phyloP scores from a whole-genome alignment of 2,797 vertebrate species.

The Furcifer pardalis region DNA sequence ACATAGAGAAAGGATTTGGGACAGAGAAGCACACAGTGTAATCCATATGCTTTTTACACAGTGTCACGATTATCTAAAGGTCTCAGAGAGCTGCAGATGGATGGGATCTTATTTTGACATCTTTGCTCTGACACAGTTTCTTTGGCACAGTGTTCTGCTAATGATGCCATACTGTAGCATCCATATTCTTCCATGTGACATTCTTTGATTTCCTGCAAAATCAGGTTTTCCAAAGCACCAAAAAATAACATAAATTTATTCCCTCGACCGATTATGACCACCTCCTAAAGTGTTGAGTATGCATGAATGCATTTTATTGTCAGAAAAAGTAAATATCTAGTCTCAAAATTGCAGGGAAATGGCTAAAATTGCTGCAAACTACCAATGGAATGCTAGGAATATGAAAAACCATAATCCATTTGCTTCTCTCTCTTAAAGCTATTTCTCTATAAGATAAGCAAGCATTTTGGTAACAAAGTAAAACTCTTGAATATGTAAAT shows the following conservation, averaged over 20 bases:
- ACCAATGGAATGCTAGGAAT: not conserved
- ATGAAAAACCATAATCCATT: not conserved
- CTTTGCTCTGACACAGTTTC: slow-evolving; percentile 28
- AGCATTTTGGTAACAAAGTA: not conserved
- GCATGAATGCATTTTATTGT: slow-evolving; percentile 22
- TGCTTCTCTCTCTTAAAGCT: not conserved
- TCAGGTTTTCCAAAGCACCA: slow-evolving; percentile 14
- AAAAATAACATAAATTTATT: not conserved
- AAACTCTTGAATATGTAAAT: not conserved
- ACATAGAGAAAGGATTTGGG: slow-evolving; percentile 37
- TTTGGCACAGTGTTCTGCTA: slow-evolving; percentile 21
- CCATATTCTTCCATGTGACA: slow-evolving; percentile 26
- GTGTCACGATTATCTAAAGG: slow-evolving; percentile 36
- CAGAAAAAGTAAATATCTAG: slow-evolving; percentile 39
- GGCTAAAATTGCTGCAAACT: slow-evolving; percentile 1
- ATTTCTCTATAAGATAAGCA: slow-evolving; percentile 37
- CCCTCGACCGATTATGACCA: slow-evolving; percentile 24
- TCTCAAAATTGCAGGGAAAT: not conserved
- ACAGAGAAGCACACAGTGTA: slow-evolving; percentile 31
- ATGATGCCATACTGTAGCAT: slow-evolving; percentile 2
- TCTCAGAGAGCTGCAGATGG: slow-evolving; percentile 43
- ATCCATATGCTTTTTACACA: slow-evolving; percentile 15
- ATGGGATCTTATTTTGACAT: slow-evolving; percentile 35
- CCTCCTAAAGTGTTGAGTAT: slow-evolving; percentile 31
- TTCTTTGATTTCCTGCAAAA: slow-evolving; percentile 19